A percentile compares a stretch with the other conserved stretches of the same genome.
Evolutionary conservation across 2,888 invertebrate genomes (phyloP).

Genomic region (Tetanocera ferruginea): DNA sequence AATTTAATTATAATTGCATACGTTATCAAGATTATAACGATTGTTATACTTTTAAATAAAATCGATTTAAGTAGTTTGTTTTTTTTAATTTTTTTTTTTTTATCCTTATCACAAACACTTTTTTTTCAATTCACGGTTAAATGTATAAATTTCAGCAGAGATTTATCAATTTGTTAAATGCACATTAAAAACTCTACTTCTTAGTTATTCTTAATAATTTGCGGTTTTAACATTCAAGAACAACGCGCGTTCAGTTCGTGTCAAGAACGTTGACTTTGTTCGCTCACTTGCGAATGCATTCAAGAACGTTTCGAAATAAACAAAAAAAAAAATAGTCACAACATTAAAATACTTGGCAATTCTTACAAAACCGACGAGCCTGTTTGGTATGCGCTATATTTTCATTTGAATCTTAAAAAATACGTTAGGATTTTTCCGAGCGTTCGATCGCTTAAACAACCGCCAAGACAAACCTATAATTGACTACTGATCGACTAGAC

Average conservation of each 20-base stretch:
- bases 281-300: conserved; percentile 24
- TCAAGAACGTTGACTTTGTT: conserved; percentile 47
- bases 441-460: conserved; percentile 52
- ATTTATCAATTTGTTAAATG: neutral
- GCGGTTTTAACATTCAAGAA: neutral
- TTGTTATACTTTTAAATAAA: too few species aligned
- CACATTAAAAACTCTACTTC: neutral
- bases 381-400: neutral
- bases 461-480: conserved; percentile 64
- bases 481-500: conserved; percentile 60
- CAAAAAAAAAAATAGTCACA: neutral
- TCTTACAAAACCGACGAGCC: neutral
- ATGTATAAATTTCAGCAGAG: neutral
- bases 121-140: too few species aligned
- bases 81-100: neutral
- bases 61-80: neutral
- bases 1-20: neutral
- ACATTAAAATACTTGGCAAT: neutral
- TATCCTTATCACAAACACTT: neutral
- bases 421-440: conserved; percentile 41
- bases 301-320: neutral
- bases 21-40: neutral
- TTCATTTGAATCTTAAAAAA: neutral
- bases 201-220: neutral
- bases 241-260: conserved; percentile 36